Conservation (phyloP, 1,140 invertebrate genomes). For the Hylaeus volcanicus region DNA sequence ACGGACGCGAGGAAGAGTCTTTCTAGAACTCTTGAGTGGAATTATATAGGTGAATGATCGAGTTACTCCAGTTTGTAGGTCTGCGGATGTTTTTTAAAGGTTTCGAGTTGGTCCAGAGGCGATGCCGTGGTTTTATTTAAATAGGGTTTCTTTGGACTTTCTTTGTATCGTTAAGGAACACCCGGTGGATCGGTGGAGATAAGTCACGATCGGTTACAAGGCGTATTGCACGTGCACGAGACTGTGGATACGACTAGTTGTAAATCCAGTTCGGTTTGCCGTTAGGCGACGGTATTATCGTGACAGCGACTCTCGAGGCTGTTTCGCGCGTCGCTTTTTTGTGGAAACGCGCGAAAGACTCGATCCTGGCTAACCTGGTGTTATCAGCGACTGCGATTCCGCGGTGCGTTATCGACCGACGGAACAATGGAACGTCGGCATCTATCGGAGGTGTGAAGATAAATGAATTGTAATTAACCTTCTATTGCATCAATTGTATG, state of each 20-base stretch:
- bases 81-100: not conserved
- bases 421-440: conserved; percentile 7
- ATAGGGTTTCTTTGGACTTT: not conserved
- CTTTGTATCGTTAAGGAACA: not conserved
- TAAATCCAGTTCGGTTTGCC: not conserved
- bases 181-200: not conserved
- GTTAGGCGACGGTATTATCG: not conserved
- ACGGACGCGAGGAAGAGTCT: not conserved
- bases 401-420: conserved; percentile 1
- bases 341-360: not conserved
- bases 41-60: not conserved
- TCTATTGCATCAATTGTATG: no score
- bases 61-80: not conserved
- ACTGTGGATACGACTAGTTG: not conserved
- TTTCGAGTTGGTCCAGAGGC: no score
- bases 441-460: not conserved
- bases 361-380: no score
- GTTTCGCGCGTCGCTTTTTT: not conserved
- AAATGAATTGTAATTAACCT: no score
- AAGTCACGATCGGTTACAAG: not conserved
- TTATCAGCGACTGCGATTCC: not conserved
- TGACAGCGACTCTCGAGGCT: not conserved
- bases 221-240: no score
- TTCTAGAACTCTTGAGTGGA: not conserved
- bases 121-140: no score